phyloP scores from a whole-genome alignment of 2,797 vertebrate genomes.

The Zenarchopterus dispar region DNA sequence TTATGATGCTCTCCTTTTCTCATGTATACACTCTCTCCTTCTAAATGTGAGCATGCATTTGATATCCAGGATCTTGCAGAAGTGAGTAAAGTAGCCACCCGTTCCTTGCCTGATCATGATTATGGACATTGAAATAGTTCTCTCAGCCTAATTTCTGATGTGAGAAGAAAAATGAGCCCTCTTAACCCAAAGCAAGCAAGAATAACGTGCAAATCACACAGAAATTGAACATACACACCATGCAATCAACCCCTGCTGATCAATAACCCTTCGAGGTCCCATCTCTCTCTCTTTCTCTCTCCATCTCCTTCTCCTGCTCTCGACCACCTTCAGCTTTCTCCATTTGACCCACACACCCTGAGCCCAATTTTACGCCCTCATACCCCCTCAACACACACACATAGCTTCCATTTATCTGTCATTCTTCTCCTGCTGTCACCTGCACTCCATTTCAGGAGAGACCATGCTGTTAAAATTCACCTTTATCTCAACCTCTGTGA shows the following conservation, averaged over 20 bases:
- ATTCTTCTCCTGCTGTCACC: slow-evolving; percentile 63
- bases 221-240: slow-evolving; percentile 24
- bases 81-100: slow-evolving; percentile 17
- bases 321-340: slow-evolving; percentile 50
- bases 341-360: slow-evolving; percentile 65
- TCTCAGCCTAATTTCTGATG: slow-evolving; percentile 14
- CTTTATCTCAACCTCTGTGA: slow-evolving; percentile 72
- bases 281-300: slow-evolving; percentile 8
- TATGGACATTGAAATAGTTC: slow-evolving; percentile 13
- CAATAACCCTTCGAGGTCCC: slow-evolving; percentile 53
- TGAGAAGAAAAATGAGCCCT: slow-evolving; percentile 28
- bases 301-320: slow-evolving; percentile 12
- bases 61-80: slow-evolving; percentile 16
- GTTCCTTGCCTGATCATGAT: slow-evolving; percentile 25
- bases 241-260: slow-evolving; percentile 29
- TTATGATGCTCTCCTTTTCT: slow-evolving; percentile 28
- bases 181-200: slow-evolving; percentile 8
- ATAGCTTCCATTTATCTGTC: slow-evolving; percentile 57
- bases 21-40: slow-evolving; percentile 11
- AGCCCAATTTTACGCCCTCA: slow-evolving; percentile 58
- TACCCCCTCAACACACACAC: slow-evolving; percentile 28
- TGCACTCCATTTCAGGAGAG: slow-evolving; percentile 65
- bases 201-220: slow-evolving; percentile 15
- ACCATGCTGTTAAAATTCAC: slow-evolving; percentile 75
- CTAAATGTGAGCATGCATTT: slow-evolving; percentile 35